Evolutionary conservation across 2,113 vertebrate genomes (phyloP).

Genomic region (Terrapene triunguis): DNA sequence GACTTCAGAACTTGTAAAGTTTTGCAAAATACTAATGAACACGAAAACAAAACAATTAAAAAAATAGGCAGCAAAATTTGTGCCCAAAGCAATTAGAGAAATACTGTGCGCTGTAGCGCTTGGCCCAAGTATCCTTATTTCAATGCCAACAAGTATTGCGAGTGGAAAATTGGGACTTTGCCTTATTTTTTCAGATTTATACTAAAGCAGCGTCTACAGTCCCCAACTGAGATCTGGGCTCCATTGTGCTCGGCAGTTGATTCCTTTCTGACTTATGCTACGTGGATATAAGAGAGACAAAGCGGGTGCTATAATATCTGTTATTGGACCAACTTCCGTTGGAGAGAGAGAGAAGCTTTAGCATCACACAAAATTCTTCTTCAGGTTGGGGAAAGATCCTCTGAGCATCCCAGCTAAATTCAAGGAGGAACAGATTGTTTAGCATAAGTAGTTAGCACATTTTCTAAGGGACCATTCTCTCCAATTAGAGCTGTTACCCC

Average conservation of each 20-base stretch:
- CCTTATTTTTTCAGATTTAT: fast-evolving
- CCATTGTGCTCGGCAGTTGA: background rate
- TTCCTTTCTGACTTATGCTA: background rate
- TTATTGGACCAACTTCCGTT: too few relatives aligned
- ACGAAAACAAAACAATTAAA: slow-evolving; percentile 36
- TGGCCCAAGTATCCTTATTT: fast-evolving
- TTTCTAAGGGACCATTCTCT: too few relatives aligned
- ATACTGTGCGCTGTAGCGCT: fast-evolving
- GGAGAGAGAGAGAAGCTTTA: too few relatives aligned
- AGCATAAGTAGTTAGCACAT: too few relatives aligned
- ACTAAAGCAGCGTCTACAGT: background rate
- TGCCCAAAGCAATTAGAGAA: background rate
- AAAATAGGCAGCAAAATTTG: background rate
- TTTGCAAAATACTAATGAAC: background rate
- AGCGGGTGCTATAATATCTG: too few relatives aligned
- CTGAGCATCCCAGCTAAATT: too few relatives aligned
- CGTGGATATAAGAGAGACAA: background rate
- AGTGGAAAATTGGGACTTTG: background rate
- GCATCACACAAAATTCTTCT: too few relatives aligned
- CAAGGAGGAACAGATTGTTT: too few relatives aligned
- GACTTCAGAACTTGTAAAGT: slow-evolving; percentile 20
- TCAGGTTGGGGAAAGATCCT: too few relatives aligned
- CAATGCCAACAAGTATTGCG: background rate
- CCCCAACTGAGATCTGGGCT: background rate
- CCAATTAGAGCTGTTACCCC: too few relatives aligned